phyloP scores from a whole-genome alignment of 2,888 invertebrate genomes.

The Melinopterus prodromus region DNA sequence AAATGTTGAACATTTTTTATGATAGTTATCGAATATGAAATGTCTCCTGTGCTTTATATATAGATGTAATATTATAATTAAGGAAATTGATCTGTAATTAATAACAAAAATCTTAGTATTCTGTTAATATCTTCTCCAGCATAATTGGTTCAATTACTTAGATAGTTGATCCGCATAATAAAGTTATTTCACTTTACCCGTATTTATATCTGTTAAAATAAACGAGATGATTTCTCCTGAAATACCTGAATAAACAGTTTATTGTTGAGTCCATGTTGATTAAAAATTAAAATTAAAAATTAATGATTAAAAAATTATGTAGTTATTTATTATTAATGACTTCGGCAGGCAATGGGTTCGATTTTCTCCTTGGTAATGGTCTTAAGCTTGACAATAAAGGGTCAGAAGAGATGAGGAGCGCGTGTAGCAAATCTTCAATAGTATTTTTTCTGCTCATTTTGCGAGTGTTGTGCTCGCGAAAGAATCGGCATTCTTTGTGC shows the following conservation, averaged over 20 bases:
- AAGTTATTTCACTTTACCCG: background rate
- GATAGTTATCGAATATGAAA: background rate
- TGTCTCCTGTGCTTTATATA: no score
- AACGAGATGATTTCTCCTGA: background rate
- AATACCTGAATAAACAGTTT: background rate
- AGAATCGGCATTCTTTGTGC: constrained; percentile 9
- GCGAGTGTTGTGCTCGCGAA: constrained; percentile 7
- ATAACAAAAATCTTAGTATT: no score
- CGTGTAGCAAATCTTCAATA: background rate
- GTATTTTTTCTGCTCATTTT: constrained; percentile 6
- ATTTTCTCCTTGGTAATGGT: no score
- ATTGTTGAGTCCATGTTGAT: background rate
- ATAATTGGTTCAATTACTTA: no score
- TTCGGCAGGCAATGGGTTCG: no score
- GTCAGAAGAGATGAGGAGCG: constrained; percentile 4
- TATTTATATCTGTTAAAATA: background rate
- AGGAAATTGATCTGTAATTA: no score
- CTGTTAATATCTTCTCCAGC: no score
- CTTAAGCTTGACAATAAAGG: background rate
- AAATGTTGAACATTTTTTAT: background rate
- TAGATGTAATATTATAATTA: no score
- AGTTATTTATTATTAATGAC: no score
- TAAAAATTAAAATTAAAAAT: no score
- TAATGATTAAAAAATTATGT: no score
- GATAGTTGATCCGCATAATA: no score